Conservation (phyloP, 1,140 invertebrate species). For the Tetragonula clypearis region DNA sequence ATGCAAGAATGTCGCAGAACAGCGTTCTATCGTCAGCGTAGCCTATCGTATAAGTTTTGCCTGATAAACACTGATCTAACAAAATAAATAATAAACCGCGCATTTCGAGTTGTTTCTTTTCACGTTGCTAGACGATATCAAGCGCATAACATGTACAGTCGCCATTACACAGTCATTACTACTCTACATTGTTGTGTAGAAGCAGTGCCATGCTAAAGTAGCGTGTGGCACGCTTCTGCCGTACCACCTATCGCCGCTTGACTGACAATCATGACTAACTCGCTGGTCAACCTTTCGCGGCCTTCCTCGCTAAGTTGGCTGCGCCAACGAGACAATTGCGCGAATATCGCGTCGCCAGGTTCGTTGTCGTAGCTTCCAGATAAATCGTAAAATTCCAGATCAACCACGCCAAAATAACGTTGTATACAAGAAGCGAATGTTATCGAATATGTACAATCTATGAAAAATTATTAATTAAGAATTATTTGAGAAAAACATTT, state of each 20-base stretch:
- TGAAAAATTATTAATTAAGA: slow-evolving; percentile 4
- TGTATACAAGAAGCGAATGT: no score
- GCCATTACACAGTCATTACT: slow-evolving; percentile 72
- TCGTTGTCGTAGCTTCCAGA: slow-evolving; percentile 20
- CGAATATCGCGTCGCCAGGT: slow-evolving; percentile 47
- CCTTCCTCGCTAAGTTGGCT: not conserved
- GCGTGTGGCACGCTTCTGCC: slow-evolving; percentile 71
- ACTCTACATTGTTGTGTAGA: slow-evolving; percentile 66
- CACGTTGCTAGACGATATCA: slow-evolving; percentile 65
- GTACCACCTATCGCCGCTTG: slow-evolving; percentile 63
- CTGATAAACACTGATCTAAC: slow-evolving; percentile 3
- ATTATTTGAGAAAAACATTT: not conserved
- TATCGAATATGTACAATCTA: not conserved
- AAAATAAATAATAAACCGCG: slow-evolving; percentile 50
- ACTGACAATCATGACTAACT: slow-evolving; percentile 71
- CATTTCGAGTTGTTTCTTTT: slow-evolving; percentile 63
- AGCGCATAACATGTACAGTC: slow-evolving; percentile 60
- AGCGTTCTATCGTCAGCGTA: no score
- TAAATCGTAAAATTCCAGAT: slow-evolving; percentile 54
- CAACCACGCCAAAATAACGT: not conserved
- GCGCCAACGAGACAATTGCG: slow-evolving; percentile 34
- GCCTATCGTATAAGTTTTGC: not conserved
- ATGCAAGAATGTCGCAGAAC: no score
- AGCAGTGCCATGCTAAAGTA: slow-evolving; percentile 53
- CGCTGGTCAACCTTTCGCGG: not conserved